Percentiles rank a stretch among this genome's conserved stretches.
Evolutionary conservation across 2,113 vertebrate species (phyloP).

Genomic region (Solenodon paradoxus): DNA sequence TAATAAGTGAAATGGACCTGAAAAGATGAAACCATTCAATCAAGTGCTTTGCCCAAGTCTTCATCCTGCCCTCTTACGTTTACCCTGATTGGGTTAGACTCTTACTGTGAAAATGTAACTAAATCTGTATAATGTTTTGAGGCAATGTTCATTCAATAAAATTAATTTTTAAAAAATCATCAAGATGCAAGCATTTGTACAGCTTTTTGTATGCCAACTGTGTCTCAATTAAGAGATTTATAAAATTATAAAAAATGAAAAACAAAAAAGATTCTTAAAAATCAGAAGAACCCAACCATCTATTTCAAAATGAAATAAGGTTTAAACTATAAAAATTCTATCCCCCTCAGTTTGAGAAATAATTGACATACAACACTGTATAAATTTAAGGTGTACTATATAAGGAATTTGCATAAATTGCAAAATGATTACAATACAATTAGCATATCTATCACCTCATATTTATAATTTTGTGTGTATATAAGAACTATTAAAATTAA

Average conservation of each 20-base stretch:
- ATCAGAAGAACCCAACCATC: not conserved
- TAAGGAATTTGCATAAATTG: no score
- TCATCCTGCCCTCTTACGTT: not conserved
- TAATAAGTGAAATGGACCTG: not conserved
- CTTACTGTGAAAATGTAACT: not conserved
- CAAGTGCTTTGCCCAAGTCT: no score
- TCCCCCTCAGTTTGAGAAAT: not conserved
- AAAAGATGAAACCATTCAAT: not conserved
- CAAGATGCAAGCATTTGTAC: no score
- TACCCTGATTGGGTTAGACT: not conserved
- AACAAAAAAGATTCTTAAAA: not conserved
- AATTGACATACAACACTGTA: no score
- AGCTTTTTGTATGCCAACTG: no score
- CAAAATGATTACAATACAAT: no score
- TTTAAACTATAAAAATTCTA: not conserved
- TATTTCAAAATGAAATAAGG: not conserved
- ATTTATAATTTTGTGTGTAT: not conserved
- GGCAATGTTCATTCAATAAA: no score
- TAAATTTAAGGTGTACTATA: not conserved
- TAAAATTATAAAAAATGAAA: no score
- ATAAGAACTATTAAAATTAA: not conserved
- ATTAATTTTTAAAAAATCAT: no score
- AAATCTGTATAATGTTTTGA: no score
- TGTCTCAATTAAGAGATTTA: no score
- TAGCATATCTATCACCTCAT: no score